Base-by-base conservation (phyloP, 2,888 invertebrate species). In the Plebejus anna region DNA sequence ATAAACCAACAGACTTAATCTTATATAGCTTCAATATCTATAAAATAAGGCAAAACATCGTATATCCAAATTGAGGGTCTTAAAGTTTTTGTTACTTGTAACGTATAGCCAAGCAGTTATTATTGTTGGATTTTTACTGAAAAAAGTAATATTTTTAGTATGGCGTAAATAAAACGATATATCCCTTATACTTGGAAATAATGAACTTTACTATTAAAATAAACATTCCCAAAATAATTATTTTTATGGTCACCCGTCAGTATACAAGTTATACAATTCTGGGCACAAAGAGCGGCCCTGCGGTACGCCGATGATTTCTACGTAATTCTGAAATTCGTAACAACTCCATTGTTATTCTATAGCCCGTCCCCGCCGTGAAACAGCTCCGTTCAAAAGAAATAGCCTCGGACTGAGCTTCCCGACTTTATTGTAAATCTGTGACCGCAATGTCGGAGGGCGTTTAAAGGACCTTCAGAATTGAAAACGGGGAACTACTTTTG, bases 381-480 rank as follows among this genome's bases (percentile, higher is more conserved):
- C 76, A 70, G 81, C 84, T 84, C 85, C 86, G 85, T 85, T 84
- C 82, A 84, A 84, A 85, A 86, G 86, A 85, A 85, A 83, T 82
- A 85, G 83, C 83, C 81, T 83, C 83, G 86, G 87, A 87, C 88
- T 87, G 85, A 87, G 82, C 83, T 81, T 84, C 82, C 82, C 84
- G 85, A 86, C 86, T 88, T 89, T 88, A 89, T 88, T 87, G 87
- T 86, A 83, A 87, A 86, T 87, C 87, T 88, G 88, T 86, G 88
- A 88, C 86, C 86, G 84, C 84, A 86, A 83, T 86, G 85, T 85
- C 82, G 83, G 85, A 76, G 76, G 66, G 75, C 76, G 77, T 77
- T 79, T 79, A 77, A 79, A 78, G 72, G 75, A 59, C 71, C 75
- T 77, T 78, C 75, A 76, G 77, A 80, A 80, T 80, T 80, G 80